A percentile compares a stretch with the other conserved stretches of the same genome.
phyloP scores from a whole-genome alignment of 2,113 vertebrate genomes.

The Lontra canadensis region DNA sequence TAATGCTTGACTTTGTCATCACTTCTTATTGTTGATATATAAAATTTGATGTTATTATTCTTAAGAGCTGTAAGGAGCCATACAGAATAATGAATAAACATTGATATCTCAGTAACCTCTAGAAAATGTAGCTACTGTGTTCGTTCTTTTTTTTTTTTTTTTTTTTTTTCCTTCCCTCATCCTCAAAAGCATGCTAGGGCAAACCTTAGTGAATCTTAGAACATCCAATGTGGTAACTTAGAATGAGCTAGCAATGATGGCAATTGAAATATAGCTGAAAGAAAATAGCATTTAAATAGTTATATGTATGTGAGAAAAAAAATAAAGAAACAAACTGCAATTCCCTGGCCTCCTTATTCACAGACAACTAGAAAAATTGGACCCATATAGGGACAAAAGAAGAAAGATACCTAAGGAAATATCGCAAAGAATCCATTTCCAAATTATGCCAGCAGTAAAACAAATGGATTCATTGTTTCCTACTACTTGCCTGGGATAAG shows the following conservation, averaged over 20 bases:
- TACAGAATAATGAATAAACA: not conserved
- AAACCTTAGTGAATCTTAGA: not conserved
- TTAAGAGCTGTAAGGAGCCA: not conserved
- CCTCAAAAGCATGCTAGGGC: not conserved
- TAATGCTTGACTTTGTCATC: constrained; percentile 42
- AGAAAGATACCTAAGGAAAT: constrained; percentile 15
- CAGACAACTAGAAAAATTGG: constrained; percentile 17
- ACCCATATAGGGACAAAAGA: not conserved
- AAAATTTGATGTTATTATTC: constrained; percentile 40
- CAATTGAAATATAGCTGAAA: not conserved
- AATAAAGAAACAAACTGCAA: not conserved
- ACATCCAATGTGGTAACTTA: not conserved
- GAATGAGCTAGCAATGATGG: not conserved
- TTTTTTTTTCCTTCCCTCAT: not conserved
- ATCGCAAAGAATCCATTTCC: not conserved
- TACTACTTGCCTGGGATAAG: not conserved
- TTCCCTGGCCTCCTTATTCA: constrained; percentile 15
- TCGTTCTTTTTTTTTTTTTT: not conserved
- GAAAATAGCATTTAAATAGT: not conserved
- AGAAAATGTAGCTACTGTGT: not conserved
- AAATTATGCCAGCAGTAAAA: constrained; percentile 1
- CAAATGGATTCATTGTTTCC: constrained; percentile 22
- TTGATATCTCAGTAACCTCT: not conserved
- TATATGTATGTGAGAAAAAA: not conserved
- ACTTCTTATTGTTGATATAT: constrained; percentile 36